These are phyloP conservation scores for Peribatodes rhomboidaria DNA, from an alignment of 2,888 invertebrate species.

Conservation along the genomic window DNA sequence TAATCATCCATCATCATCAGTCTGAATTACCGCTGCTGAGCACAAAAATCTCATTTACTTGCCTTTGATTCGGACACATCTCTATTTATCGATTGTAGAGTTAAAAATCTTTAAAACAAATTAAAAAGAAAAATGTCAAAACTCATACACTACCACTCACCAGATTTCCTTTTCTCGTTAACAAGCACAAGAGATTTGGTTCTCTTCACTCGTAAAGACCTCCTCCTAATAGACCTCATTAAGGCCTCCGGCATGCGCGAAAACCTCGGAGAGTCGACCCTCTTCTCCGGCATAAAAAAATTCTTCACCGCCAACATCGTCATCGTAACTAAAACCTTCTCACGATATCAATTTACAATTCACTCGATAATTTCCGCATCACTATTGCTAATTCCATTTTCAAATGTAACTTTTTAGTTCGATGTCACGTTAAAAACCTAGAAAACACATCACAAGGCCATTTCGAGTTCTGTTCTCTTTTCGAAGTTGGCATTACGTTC, in stretches of 20 bases:
- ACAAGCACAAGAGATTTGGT: constrained; percentile 91
- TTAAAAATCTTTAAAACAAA: too few relatives aligned
- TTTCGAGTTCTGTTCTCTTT: constrained; percentile 36
- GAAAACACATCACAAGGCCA: constrained; percentile 36
- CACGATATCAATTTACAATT: constrained; percentile 31
- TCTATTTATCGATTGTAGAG: not conserved
- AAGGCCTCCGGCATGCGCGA: constrained; percentile 91
- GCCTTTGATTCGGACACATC: not conserved
- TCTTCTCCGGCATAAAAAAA: constrained; percentile 90
- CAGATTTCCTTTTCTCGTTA: constrained; percentile 92
- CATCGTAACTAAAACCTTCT: constrained; percentile 36
- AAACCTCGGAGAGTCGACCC: constrained; percentile 86
- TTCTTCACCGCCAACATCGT: constrained; percentile 91
- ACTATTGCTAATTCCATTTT: constrained; percentile 40
- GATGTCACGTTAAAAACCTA: constrained; percentile 29
- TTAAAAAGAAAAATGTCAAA: constrained; percentile 42
- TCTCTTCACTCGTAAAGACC: constrained; percentile 91
- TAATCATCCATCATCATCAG: not conserved
- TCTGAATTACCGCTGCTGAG: too few relatives aligned
- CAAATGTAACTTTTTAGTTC: constrained; percentile 28
- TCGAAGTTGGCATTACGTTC: constrained; percentile 45
- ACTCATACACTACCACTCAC: constrained; percentile 87
- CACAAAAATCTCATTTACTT: too few relatives aligned
- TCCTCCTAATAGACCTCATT: constrained; percentile 89
- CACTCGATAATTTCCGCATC: constrained; percentile 28